phyloP scores from a whole-genome alignment of 2,113 vertebrate genomes.

The Canis aureus region DNA sequence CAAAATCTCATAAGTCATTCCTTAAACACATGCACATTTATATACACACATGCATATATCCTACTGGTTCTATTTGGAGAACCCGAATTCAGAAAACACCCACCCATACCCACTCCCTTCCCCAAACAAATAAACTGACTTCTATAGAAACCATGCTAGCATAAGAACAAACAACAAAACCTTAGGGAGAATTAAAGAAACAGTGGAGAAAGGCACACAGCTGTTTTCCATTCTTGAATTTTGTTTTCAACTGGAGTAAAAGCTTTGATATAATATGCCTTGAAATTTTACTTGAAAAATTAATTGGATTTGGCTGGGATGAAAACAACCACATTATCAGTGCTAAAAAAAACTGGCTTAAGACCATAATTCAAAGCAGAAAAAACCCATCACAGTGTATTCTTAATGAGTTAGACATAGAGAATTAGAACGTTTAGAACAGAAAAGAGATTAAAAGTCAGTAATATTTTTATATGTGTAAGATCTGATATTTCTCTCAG shows the following conservation, averaged over 20 bases:
- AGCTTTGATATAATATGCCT: constrained; percentile 24
- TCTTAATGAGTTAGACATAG: background rate
- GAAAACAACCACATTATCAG: constrained; percentile 29
- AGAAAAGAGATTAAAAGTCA: constrained; percentile 11
- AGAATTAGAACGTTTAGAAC: background rate
- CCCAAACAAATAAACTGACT: background rate
- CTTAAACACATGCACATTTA: background rate
- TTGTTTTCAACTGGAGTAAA: constrained; percentile 52
- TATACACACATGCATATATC: background rate
- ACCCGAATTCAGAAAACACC: background rate
- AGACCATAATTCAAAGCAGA: background rate
- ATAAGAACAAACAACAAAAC: background rate
- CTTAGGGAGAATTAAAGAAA: constrained; percentile 13
- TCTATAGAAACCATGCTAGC: background rate
- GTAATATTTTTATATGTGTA: background rate
- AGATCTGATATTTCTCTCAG: constrained; percentile 5
- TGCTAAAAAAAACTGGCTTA: constrained; percentile 27
- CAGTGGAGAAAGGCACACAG: background rate
- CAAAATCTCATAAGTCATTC: background rate
- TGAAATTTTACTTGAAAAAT: constrained; percentile 63
- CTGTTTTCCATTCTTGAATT: background rate
- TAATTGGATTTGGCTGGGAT: constrained; percentile 59
- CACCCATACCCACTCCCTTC: fast-evolving
- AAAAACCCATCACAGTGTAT: background rate
- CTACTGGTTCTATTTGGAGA: background rate